Base-by-base conservation (phyloP, 2,113 vertebrate species). In the Leiothrix lutea region DNA sequence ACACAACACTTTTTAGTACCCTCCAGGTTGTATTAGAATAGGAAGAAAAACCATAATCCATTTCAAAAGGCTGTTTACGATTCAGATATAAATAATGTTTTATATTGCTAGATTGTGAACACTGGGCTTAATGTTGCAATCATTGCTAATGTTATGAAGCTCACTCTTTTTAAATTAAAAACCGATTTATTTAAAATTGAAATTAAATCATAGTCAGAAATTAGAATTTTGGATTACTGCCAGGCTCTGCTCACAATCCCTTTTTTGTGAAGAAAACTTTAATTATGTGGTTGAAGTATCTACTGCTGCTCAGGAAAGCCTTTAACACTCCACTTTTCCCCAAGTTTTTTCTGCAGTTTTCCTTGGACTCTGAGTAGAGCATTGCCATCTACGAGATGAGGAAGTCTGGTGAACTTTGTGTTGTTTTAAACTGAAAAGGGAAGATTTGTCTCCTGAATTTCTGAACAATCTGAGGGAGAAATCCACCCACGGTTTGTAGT, bases 141-240 rank as follows among this genome's bases (percentile, higher is more conserved):
- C 98, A 98, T 98, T 97, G 98, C 98, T 98, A 98, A 98, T 98
- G 98, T 98, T 98, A 98, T 97, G 98, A 98, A 98, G 98, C 98
- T 99, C 98, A 98, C 98, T 99, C 98, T 98, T 99, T 99, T 99
- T 99, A 99, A 99, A 99, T 99, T 99, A 99, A 99, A 99, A 99
- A 98, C 98, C 99, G 99, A 99, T 99, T 99, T 99, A 98, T 99
- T 98, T 98, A 98, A 99, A 99, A 99, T 99, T 99, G 98, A 99
- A 99, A 99, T 99, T 98, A 99, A 99, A 99, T 99, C 98, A 98
- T 99, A 99, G 98, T 99, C 98, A 98, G 98, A 98, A 99, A 99
- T 99, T 99, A 99, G 98, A 99, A 99, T 99, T 99, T 98, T 99
- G 99, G 99, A 98, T 97, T 97, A 95, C 98, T 98, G 99, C 99